Evolutionary conservation across 2,797 vertebrate species (phyloP).

Genomic region (Amniataba percoides): DNA sequence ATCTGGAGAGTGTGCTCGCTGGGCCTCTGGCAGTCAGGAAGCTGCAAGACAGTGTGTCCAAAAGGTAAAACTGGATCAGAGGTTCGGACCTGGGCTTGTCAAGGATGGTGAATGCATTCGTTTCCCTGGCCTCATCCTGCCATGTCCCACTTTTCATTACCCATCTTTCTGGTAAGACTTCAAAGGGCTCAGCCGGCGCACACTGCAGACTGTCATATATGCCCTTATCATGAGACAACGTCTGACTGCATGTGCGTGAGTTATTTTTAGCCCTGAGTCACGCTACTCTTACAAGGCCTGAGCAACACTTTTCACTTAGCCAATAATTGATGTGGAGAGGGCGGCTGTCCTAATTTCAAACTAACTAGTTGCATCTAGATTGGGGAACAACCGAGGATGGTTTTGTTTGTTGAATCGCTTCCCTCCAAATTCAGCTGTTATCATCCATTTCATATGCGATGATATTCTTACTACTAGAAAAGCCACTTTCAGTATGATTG

Average conservation of each 20-base stretch:
- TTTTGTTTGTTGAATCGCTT: not conserved
- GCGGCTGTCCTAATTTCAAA: not conserved
- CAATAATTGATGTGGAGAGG: not conserved
- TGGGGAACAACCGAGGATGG: not conserved
- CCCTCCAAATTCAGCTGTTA: not conserved
- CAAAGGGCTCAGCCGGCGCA: slow-evolving; percentile 57
- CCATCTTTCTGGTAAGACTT: slow-evolving; percentile 63
- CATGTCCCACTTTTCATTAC: slow-evolving; percentile 70
- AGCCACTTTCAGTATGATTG: not conserved
- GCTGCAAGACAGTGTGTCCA: slow-evolving; percentile 60
- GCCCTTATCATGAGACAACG: slow-evolving; percentile 46
- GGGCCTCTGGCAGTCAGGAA: slow-evolving; percentile 45
- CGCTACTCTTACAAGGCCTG: not conserved
- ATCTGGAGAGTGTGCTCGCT: slow-evolving; percentile 45
- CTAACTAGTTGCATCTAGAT: not conserved
- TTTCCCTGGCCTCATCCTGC: slow-evolving; percentile 63
- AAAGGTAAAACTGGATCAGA: slow-evolving; percentile 73
- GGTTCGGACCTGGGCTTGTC: slow-evolving; percentile 67
- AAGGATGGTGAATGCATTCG: slow-evolving; percentile 67
- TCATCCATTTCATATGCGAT: not conserved
- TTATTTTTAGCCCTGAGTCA: slow-evolving; percentile 45
- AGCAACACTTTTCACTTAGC: slow-evolving; percentile 4
- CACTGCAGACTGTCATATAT: slow-evolving; percentile 39
- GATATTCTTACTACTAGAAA: not conserved
- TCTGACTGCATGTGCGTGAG: slow-evolving; percentile 31